phyloP scores from a whole-genome alignment of 2,888 invertebrate genomes.

The Limnephilus lunatus region DNA sequence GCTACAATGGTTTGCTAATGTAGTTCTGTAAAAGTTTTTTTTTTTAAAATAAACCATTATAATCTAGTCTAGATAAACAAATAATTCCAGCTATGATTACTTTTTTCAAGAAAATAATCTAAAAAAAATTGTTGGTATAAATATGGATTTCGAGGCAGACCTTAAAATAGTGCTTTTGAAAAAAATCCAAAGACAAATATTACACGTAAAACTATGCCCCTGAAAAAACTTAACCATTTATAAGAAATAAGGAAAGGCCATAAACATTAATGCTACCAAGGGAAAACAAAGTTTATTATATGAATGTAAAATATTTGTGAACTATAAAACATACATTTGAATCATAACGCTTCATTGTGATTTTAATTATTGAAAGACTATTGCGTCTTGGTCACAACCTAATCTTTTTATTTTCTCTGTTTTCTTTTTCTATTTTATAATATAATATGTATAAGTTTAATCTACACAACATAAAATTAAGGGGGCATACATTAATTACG shows the following conservation, averaged over 20 bases:
- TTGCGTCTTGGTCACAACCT: no score
- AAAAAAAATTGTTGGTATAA: not conserved
- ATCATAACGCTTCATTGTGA: no score
- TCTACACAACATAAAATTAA: not conserved
- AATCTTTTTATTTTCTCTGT: no score
- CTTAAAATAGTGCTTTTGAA: not conserved
- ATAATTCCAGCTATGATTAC: not conserved
- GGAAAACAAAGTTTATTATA: not conserved
- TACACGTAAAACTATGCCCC: not conserved
- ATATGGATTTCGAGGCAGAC: not conserved
- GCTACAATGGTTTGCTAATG: not conserved
- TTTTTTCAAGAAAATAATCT: not conserved
- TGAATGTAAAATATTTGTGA: not conserved
- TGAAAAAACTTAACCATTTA: not conserved
- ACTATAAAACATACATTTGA: not conserved
- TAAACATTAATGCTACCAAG: not conserved
- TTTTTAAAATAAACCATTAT: no score
- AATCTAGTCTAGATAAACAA: not conserved
- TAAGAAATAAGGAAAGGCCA: not conserved
- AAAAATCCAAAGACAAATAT: not conserved
- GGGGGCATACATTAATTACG: no score
- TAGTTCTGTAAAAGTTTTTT: not conserved
- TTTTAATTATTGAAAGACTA: no score
- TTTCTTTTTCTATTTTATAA: not conserved
- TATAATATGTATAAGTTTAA: not conserved